These are phyloP conservation scores for Phataginus tricuspis DNA, from an alignment of 2,797 vertebrate genomes.

Conservation along the genomic window DNA sequence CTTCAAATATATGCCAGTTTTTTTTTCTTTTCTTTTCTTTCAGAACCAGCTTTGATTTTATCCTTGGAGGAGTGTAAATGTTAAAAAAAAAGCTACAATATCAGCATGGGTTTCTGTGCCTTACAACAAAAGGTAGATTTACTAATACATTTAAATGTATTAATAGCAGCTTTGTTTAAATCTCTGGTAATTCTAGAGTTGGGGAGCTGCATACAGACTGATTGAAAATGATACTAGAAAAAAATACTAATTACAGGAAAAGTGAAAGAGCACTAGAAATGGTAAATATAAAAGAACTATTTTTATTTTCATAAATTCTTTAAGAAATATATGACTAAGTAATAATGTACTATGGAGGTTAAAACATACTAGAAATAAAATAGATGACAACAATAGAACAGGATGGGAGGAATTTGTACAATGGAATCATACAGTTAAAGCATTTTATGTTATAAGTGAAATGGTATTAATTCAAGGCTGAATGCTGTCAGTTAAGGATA, in stretches of 20 bases:
- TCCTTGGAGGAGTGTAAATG: not conserved
- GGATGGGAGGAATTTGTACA: not conserved
- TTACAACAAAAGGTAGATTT: not conserved
- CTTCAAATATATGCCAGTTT: not conserved
- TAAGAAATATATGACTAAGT: not conserved
- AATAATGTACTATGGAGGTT: not conserved
- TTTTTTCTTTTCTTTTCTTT: conserved; percentile 15
- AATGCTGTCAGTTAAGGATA: not conserved
- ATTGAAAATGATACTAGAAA: not conserved
- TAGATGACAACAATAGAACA: not conserved
- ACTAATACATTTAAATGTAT: not conserved
- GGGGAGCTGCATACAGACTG: not conserved
- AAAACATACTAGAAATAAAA: not conserved
- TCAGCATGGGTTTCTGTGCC: not conserved
- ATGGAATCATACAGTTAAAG: not conserved
- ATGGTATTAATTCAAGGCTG: not conserved
- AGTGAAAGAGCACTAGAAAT: not conserved
- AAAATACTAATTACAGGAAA: not conserved
- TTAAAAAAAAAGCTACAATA: not conserved
- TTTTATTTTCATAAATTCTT: not conserved
- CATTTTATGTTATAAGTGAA: not conserved
- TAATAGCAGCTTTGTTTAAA: not conserved
- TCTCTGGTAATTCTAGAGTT: not conserved
- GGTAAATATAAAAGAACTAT: not conserved
- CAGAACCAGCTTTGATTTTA: conserved; percentile 37